Evolutionary conservation across 2,113 vertebrate genomes (phyloP), one percentile per base, ranked within the genome.

Genomic region (Campylomormyrus tamandua): DNA sequence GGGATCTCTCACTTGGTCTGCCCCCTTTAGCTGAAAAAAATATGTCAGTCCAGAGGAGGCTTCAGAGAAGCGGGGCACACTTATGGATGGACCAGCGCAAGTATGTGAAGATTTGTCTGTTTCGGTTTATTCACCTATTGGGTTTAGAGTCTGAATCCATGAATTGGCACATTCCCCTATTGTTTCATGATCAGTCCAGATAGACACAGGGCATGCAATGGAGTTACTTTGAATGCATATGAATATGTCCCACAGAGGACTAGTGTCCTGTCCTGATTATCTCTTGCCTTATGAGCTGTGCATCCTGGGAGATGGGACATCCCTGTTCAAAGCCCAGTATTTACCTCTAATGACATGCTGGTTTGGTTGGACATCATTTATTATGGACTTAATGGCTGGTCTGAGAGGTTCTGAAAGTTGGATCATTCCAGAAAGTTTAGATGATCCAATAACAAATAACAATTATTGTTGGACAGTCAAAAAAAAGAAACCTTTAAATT

Each of bases 61-160:
- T 91, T 74, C 39, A 24, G n/a, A 0, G 66, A 0, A 46, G 89
- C 24, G 11, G 87, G 35, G 42, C 91, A 1, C 89, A 86, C 17
- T 42, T 58, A 53, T 15, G 46, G 31, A 70, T 17, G 42, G 83
- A 89, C 49, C 56, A 89, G 46, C 46, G 8, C 62, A 90, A 48
- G 92, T 91, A 84, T 88, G 92, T 91, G 46, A 27, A 53, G 27
- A 42, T 27, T 19, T 45, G 46, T 49, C 17, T 56, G 48, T 85
- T 80, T 80, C n/a, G 3, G 4, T 80, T 42, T 42, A 35, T 80
- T 15, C 70, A 77, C 31, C 10, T 13, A 77, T 39, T 35, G 27
- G 15, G 70, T 31, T 77, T 39, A 77, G 31, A 39, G n/a, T 77
- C 13, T 31, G 15, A 77, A 77, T 31, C 70, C 70, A 77, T 31